phyloP scores from a whole-genome alignment of 2,797 vertebrate species.

The Falco peregrinus region DNA sequence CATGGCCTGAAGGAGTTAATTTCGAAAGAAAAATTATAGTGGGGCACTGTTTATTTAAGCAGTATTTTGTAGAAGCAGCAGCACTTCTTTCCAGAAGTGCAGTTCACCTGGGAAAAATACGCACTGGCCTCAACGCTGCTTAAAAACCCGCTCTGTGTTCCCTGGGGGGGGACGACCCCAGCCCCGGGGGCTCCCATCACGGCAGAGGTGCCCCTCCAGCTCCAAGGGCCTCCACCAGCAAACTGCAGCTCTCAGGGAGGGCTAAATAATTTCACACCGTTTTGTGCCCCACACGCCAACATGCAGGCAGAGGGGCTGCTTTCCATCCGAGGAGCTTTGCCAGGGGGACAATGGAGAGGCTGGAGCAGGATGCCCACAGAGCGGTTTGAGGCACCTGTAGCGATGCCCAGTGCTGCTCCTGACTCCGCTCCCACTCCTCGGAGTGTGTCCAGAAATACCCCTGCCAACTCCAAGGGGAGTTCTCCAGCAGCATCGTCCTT shows the following conservation, averaged over 20 bases:
- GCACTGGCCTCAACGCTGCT: fast-evolving
- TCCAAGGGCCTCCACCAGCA: not conserved
- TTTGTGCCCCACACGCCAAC: not conserved
- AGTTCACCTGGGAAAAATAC: slow-evolving; percentile 15
- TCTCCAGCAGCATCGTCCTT: not conserved
- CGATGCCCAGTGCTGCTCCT: not conserved
- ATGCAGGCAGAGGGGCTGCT: not conserved
- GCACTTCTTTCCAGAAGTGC: not conserved
- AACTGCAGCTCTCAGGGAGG: not conserved
- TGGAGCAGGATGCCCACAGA: fast-evolving
- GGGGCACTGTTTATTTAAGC: slow-evolving; percentile 40
- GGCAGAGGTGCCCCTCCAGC: not conserved
- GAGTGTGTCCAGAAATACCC: not conserved
- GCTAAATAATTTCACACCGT: not conserved
- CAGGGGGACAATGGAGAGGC: not conserved
- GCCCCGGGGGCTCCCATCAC: fast-evolving
- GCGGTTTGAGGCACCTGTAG: not conserved
- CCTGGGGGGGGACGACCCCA: not conserved
- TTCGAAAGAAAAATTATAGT: slow-evolving; percentile 30
- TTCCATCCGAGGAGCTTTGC: not conserved
- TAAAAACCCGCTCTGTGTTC: not conserved
- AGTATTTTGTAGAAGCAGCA: not conserved
- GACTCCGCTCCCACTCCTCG: fast-evolving
- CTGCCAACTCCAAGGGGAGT: not conserved
- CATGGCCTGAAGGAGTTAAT: slow-evolving; percentile 58